Conservation (phyloP, 2,888 invertebrate species). For the Meandrusa payeni region DNA sequence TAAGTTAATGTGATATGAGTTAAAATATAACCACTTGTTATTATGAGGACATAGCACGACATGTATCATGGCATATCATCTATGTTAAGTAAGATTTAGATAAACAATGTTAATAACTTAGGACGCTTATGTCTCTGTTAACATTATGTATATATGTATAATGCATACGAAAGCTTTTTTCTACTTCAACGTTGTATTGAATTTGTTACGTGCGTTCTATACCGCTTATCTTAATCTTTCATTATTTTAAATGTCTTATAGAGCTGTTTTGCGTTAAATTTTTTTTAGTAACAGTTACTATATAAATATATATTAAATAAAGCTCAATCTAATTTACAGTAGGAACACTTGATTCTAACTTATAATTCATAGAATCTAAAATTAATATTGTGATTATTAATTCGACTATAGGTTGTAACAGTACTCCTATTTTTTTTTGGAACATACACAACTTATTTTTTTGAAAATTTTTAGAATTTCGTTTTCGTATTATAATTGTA, state of each 20-base stretch:
- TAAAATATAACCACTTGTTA: slow-evolving; percentile 73
- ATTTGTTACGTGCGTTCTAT: slow-evolving; percentile 8
- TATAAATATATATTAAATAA: no score
- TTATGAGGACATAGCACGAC: slow-evolving; percentile 66
- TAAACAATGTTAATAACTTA: slow-evolving; percentile 33
- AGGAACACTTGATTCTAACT: no score
- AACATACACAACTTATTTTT: no score
- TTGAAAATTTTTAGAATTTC: no score
- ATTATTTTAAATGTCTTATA: not conserved
- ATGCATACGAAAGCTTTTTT: slow-evolving; percentile 44
- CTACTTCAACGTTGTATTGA: slow-evolving; percentile 41
- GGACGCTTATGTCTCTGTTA: slow-evolving; percentile 45
- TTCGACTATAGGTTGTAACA: no score
- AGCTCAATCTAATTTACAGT: no score
- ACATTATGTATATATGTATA: slow-evolving; percentile 34
- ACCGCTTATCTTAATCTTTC: not conserved
- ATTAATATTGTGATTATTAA: no score
- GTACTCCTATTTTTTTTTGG: no score
- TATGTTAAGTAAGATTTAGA: slow-evolving; percentile 56
- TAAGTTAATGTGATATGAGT: slow-evolving; percentile 77
- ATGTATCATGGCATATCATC: slow-evolving; percentile 76
- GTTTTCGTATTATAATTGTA: no score
- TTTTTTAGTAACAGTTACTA: no score
- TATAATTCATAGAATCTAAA: no score
- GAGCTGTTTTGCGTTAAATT: no score